Base-by-base conservation (phyloP, 2,797 vertebrate genomes). In the Uromys caudimaculatus region DNA sequence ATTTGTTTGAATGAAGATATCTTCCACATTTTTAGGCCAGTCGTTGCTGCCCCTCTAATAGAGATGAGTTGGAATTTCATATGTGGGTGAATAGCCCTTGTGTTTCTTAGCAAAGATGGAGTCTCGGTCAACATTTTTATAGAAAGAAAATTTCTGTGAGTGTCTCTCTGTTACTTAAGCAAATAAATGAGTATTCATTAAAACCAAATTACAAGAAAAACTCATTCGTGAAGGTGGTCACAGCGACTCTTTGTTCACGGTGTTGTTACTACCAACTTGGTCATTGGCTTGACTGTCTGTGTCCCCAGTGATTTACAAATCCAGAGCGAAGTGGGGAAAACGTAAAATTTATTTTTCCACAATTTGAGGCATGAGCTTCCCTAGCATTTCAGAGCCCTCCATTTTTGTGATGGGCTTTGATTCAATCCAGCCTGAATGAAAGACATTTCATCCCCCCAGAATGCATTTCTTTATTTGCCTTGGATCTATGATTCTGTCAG, bases 401-500 rank as follows among this genome's bases (percentile, higher is more conserved):
- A 98, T 98, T 98, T 98, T 98, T 98, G 98, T 97, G 98, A 98
- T 98, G 98, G 98, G 98, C 98, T 99, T 99, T 99, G 98, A 99
- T 99, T 99, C 98, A 98, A 98, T 98, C 98, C 98, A 98, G 98
- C 97, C 97, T 98, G 98, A 99, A 99, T 98, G 98, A 99, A 98
- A 98, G 98, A 98, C 98, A 98, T 99, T 99, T 99, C 98, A 99
- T 99, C 98, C 99, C 98, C 98, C 98, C 98, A 98, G 99, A 99
- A 99, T 98, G 98, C 98, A 98, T 99, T 99, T 99, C 98, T 99
- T 99, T 99, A 98, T 99, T 99, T 99, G 99, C 98, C 98, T 99
- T 98, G 99, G 99, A 99, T 99, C 99, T 99, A 99, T 99, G 99
- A 99, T 99, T 99, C 99, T 99, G 99, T 99, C 99, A 99, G 99